Evolutionary conservation across 2,113 vertebrate species (phyloP), one percentile per base, ranked within the genome.

Genomic region (Conger conger): DNA sequence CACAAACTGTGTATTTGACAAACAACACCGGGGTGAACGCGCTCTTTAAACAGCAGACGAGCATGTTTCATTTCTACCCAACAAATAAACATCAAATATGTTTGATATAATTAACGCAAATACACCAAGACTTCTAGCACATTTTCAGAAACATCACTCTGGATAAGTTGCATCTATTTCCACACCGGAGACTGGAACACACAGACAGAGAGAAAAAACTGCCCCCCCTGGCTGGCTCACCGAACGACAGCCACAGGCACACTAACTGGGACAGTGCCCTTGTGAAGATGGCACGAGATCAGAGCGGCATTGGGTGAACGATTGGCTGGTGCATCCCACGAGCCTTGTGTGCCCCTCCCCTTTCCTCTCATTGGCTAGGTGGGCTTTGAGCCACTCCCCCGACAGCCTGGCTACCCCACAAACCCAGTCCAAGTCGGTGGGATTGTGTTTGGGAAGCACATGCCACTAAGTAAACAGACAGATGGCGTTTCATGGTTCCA

Each of bases 401-500:
- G 18, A 3, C 37, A 73, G 23, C 33, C 35, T 45, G 1, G 16
- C 76, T 35, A 6, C 73, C 73, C 8, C 73, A 27, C 3, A 33
- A 5, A 76, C 35, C 16, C 35, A 20, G 76, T 17, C 76, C 76
- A 16, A 45, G 45, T 79, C 77, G 42, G 79, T 40, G 17, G 77
- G 83, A 42, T 53, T 77, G 50, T 53, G 76, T 84, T 84, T 23
- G 35, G 40, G 54, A 57, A 27, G 35, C 76, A 17, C n/a, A 27
- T 36, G 35, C 53, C n/a, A 20, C 38, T 80, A 80, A 60, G 80
- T 80, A 84, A 84, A 84, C 77, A 84, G 83, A 84, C 83, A 84
- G 83, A 84, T 84, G 83, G 83, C 77, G 79, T 27, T 84, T 36
- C 15, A 30, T 63, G 53, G 77, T 77, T 53, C 76, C 83, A 63